phyloP scores from a whole-genome alignment of 23 tunicate species.

The Halocynthia roretzi region DNA sequence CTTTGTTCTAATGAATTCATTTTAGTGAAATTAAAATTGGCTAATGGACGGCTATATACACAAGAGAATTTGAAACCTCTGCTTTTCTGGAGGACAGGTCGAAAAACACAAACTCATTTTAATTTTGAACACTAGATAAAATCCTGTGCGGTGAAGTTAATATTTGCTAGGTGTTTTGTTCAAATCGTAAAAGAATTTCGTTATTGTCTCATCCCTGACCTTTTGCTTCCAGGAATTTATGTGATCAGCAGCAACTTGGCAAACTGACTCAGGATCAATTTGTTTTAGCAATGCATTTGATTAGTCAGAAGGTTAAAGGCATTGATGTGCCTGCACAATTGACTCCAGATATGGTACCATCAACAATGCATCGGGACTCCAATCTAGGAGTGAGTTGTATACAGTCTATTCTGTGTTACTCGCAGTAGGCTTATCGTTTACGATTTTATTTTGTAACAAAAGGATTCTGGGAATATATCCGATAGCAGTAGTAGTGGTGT shows the following conservation, averaged over 20 bases:
- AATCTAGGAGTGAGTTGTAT: slow-evolving; percentile 58
- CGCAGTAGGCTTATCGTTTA: too few relatives aligned
- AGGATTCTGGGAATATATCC: slow-evolving; percentile 73
- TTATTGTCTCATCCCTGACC: too few relatives aligned
- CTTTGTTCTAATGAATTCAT: too few relatives aligned
- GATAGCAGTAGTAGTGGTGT: slow-evolving; percentile 78
- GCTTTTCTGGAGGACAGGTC: too few relatives aligned
- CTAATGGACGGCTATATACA: too few relatives aligned
- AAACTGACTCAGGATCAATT: slow-evolving; percentile 77
- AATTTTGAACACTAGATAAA: background rate
- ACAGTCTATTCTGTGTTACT: background rate
- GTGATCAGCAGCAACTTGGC: slow-evolving; percentile 78
- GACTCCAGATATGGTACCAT: slow-evolving; percentile 51
- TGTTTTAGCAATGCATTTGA: slow-evolving; percentile 96
- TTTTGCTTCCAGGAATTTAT: slow-evolving; percentile 46
- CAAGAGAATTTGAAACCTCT: too few relatives aligned
- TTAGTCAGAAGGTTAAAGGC: slow-evolving; percentile 82
- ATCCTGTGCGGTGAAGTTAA: background rate
- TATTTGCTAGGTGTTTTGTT: background rate
- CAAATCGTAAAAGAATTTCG: too few relatives aligned
- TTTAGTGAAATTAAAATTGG: too few relatives aligned
- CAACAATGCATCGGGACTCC: slow-evolving; percentile 44
- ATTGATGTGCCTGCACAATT: slow-evolving; percentile 68
- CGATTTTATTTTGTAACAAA: too few relatives aligned
- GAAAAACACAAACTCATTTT: background rate